Base-by-base conservation (phyloP, 2,888 invertebrate species). In the Diarsia rubi region DNA sequence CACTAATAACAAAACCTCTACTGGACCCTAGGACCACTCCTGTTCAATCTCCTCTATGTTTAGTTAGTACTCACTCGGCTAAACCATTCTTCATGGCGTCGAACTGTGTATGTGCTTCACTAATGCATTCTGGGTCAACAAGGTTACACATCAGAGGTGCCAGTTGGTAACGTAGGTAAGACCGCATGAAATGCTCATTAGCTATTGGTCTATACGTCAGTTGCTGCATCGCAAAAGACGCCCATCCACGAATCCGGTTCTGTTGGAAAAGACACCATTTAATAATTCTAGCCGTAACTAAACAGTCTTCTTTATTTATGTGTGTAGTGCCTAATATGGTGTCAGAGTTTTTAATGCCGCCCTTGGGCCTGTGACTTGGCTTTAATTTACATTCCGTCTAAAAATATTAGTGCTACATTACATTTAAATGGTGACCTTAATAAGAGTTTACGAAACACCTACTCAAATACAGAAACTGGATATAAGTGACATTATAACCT, bases 131-230 rank as follows among this genome's bases (percentile, higher is more conserved):
- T 0, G 54, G 24, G 0, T 90, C 91, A 0, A 90, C 88, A 14
- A 95, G 84, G 21, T 83, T 78, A 69, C 96, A 96, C 85, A 95
- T 86, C 0, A 93, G 64, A 0, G 95, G 94, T 0, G 94, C 95
- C 24, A 96, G 69, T 78, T 95, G 94, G 77, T 89, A 94, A 14
- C 96, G 93, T 54, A 95, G 87, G 85, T 95, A 96, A 0, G 94
- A 92, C 3, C 85, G 85, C 94, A 96, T 95, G 88, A 95, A 96
- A 3, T 82, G 44, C 24, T 96, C 96, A 1, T 75, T 75, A 0
- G 76, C 0, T 0, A 57, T 45, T 0, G 93, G 92, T 9, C 71
- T 49, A 87, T 96, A 96, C 0, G 87, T 89, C 4, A 96, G 79
- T 0, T 88, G 69, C 1, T 0, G 71, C 85, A 96, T 96, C 0